Percentiles rank a stretch among this genome's conserved stretches.
Evolutionary conservation across 2,888 invertebrate species (phyloP).

Genomic region (Exephanes ischioxanthus): DNA sequence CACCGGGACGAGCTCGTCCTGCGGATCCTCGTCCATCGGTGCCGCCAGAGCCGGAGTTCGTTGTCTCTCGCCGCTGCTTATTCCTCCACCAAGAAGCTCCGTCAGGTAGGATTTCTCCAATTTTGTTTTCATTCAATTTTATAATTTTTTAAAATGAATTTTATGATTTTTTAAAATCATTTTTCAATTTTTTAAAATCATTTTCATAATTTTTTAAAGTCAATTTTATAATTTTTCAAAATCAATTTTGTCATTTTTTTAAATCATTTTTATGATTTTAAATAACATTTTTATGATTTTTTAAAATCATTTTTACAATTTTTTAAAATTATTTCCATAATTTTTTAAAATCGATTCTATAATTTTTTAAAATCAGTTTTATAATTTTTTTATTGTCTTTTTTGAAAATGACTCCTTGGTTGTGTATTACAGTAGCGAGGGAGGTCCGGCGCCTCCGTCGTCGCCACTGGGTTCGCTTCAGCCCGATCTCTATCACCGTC

Average conservation of each 20-base stretch:
- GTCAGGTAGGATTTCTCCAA: conserved; percentile 77
- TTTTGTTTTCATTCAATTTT: background rate
- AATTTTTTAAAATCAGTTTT: background rate
- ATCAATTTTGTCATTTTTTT: no score
- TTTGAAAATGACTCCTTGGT: background rate
- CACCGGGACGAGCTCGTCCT: conserved; percentile 82
- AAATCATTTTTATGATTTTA: no score
- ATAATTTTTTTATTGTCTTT: background rate
- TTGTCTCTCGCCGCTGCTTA: conserved; percentile 92
- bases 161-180: no score
- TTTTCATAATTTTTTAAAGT: background rate
- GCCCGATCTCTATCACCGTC: conserved; percentile 93
- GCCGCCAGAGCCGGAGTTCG: conserved; percentile 82
- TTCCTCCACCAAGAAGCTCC: conserved; percentile 88
- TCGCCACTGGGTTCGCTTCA: conserved; percentile 93
- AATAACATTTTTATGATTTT: no score
- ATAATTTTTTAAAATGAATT: background rate
- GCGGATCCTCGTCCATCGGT: conserved; percentile 77
- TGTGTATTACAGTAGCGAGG: conserved; percentile 76
- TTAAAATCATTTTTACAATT: background rate
- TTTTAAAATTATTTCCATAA: no score
- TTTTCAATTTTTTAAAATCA: background rate
- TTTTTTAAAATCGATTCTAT: no score
- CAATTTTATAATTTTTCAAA: no score
- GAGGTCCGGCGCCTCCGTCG: conserved; percentile 85